Percentiles rank a stretch among this genome's conserved stretches.
Conservation (phyloP, 2,113 vertebrate species). For the Ceyx melanurus region DNA sequence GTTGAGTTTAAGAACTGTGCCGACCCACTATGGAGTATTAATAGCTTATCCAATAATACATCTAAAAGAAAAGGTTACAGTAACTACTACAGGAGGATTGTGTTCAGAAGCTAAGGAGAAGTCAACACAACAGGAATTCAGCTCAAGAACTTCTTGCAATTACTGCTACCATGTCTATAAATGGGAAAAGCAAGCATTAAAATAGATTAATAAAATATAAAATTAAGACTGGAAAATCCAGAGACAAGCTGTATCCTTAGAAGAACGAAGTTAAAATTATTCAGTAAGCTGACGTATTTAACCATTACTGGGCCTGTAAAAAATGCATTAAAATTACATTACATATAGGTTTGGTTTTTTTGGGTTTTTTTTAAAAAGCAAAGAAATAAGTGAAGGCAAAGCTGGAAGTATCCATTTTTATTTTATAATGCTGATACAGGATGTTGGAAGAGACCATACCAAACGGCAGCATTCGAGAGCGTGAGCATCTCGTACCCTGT, state of each 20-base stretch:
- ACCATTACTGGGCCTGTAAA: constrained; percentile 99
- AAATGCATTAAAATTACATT: constrained; percentile 98
- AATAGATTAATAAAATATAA: constrained; percentile 96
- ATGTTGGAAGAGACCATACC: constrained; percentile 99
- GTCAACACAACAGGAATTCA: constrained; percentile 94
- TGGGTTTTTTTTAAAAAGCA: constrained; percentile 76
- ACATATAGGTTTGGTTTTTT: constrained; percentile 67
- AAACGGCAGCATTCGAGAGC: constrained; percentile 99
- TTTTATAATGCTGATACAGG: constrained; percentile 99
- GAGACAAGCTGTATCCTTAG: constrained; percentile 98
- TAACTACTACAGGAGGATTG: constrained; percentile 68
- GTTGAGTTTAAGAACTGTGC: constrained; percentile 65
- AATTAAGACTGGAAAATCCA: constrained; percentile 98
- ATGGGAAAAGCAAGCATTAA: constrained; percentile 99
- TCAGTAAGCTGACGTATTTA: constrained; percentile 92
- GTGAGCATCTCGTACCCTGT: constrained; percentile 99
- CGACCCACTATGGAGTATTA: constrained; percentile 57
- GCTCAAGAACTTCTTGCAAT: constrained; percentile 97
- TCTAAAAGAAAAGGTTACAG: constrained; percentile 73
- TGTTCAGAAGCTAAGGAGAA: constrained; percentile 75
- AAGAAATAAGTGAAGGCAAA: constrained; percentile 96
- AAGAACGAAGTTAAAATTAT: constrained; percentile 98
- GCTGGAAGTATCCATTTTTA: constrained; percentile 95
- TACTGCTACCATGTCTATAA: constrained; percentile 93
- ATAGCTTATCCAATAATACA: constrained; percentile 68